Evolutionary conservation across 2,888 invertebrate species (phyloP).

Genomic region (Coecobrya sp.): DNA sequence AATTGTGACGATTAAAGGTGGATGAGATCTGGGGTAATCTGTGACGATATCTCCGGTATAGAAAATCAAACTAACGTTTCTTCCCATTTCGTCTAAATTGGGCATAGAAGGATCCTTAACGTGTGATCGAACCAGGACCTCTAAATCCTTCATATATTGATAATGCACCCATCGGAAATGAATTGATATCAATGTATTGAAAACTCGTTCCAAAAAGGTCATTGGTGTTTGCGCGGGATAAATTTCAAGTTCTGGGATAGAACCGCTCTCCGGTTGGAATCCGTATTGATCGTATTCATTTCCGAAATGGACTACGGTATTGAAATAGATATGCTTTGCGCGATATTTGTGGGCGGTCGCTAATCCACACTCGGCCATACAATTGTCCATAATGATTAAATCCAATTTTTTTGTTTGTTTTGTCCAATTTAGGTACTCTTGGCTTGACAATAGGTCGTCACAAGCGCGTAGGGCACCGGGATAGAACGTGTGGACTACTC

Average conservation of each 20-base stretch:
- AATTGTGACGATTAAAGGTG: neutral
- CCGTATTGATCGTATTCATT: slow-evolving; percentile 76
- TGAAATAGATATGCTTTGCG: slow-evolving; percentile 76
- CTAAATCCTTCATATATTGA: neutral
- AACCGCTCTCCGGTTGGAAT: slow-evolving; percentile 52
- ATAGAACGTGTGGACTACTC: neutral
- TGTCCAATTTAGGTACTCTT: too few relatives aligned
- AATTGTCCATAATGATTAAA: slow-evolving; percentile 80
- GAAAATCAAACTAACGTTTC: slow-evolving; percentile 54
- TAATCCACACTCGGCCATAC: slow-evolving; percentile 79
- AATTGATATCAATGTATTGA: slow-evolving; percentile 51
- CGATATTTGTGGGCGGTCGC: slow-evolving; percentile 74
- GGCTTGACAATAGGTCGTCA: too few relatives aligned
- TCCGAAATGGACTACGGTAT: slow-evolving; percentile 39
- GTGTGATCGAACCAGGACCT: neutral
- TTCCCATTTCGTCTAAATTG: slow-evolving; percentile 6
- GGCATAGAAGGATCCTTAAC: slow-evolving; percentile 55
- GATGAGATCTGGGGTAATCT: slow-evolving; percentile 50
- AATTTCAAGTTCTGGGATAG: slow-evolving; percentile 76
- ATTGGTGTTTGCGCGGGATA: slow-evolving; percentile 45
- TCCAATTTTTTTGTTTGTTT: slow-evolving; percentile 64
- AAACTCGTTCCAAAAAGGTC: slow-evolving; percentile 63
- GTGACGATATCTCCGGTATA: slow-evolving; percentile 56
- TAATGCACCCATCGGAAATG: slow-evolving; percentile 38
- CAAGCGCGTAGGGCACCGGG: slow-evolving; percentile 31